Base-by-base conservation (phyloP, 2,888 invertebrate species). In the Nomada fucata region DNA sequence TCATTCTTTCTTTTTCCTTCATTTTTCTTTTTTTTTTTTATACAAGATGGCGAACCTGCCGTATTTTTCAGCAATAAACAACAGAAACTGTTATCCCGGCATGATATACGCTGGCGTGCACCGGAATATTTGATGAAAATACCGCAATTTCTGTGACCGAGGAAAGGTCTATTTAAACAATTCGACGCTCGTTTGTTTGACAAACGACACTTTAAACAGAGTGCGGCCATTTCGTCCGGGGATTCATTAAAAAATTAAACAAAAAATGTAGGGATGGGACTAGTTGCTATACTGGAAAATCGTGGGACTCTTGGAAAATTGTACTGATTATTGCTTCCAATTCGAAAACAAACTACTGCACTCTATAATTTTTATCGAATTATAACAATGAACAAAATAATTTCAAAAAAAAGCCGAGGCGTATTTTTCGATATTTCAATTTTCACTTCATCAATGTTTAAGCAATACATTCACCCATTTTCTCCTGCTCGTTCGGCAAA, bases 51-150 rank as follows among this genome's bases (percentile, higher is more conserved):
- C 52, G 57, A 52, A 29, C 73, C 74, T 29, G 78, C 74, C 63
- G 73, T 63, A 79, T 75, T 83, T 87, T 87, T 83, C 80, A 73
- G 75, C 86, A 67, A 83, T 79, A 73, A 78, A 77, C 78, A 78
- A 74, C 74, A 72, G 63, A 68, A 81, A 81, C 74, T 85, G 87
- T 86, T 85, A 73, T 85, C 80, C 75, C 44, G 53, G 50, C 65
- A 55, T 76, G 85, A 84, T 76, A 20, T 76, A 86, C 55, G 63
- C 57, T 44, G 29, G 50, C 75, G 52, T 69, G 61, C 69, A 18
- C 36, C 57, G 69, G 57, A 86, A 83, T 69, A 86, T 60, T 83
- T 86, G 79, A 77, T 85, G 76, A 79, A 86, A 86, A 83, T 71
- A 71, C 47, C 61, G 26, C 64, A 52, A 55, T 61, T 69, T 26